A percentile compares a stretch with the other conserved stretches of the same genome.
These are phyloP conservation scores for Proctacanthus coquilletti DNA, from an alignment of 1,140 invertebrate genomes.

Conservation along the genomic window DNA sequence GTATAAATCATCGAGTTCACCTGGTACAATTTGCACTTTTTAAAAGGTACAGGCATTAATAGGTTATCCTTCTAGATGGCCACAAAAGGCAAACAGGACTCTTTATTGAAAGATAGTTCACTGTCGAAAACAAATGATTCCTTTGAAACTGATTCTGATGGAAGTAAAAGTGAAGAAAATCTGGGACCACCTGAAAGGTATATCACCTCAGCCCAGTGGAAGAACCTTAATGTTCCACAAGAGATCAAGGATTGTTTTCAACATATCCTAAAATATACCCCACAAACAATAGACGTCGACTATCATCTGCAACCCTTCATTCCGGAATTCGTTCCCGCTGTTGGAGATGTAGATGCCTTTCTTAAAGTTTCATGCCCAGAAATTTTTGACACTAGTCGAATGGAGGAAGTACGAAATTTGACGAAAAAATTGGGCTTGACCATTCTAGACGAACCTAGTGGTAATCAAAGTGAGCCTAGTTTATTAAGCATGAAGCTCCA, in stretches of 20 bases:
- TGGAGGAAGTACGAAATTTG: constrained; percentile 19
- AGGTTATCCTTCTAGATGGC: not conserved
- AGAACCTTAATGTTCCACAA: constrained; percentile 60
- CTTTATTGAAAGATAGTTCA: not conserved
- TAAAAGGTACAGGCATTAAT: not conserved
- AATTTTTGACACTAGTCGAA: constrained; percentile 39
- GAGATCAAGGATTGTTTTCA: constrained; percentile 89
- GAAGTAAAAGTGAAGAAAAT: constrained; percentile 8
- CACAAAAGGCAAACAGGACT: not conserved
- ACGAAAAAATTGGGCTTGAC: constrained; percentile 50
- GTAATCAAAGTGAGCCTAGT: constrained; percentile 88
- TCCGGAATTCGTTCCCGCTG: constrained; percentile 92
- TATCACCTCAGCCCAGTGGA: constrained; percentile 58
- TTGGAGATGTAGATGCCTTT: constrained; percentile 97
- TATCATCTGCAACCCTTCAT: constrained; percentile 88
- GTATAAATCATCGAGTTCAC: not conserved
- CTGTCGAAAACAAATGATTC: not conserved
- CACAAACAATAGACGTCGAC: constrained; percentile 79
- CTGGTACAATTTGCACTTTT: not conserved
- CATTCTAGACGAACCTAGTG: constrained; percentile 87
- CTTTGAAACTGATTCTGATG: not conserved
- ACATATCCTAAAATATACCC: constrained; percentile 84
- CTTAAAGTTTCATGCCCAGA: constrained; percentile 82
- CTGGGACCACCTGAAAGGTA: constrained; percentile 17
- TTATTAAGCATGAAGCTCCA: constrained; percentile 84